Conservation (phyloP, 2,888 invertebrate genomes). For the Amphipoea lucens region DNA sequence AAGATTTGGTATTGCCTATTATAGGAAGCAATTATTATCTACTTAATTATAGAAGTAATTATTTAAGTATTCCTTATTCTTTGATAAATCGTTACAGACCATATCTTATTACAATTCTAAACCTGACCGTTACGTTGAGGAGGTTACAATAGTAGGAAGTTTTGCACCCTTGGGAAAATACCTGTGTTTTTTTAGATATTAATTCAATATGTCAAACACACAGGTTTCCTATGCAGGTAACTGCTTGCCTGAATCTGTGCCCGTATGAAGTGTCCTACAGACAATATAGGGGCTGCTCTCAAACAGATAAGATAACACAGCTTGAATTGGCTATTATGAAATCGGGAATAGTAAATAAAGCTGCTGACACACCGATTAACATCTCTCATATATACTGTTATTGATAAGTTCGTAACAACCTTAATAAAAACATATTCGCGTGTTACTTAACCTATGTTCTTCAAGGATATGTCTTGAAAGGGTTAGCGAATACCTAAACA, state of each 20-base stretch:
- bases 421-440: conserved; percentile 9
- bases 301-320: conserved; percentile 65
- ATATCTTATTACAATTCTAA: neutral
- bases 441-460: conserved; percentile 23
- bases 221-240: conserved; percentile 30
- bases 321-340: conserved; percentile 65
- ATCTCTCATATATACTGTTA: neutral
- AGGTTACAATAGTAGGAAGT: neutral
- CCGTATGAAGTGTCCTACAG: conserved; percentile 55
- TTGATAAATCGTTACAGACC: conserved; percentile 7
- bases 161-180: neutral
- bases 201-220: conserved; percentile 11
- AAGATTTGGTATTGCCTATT: neutral
- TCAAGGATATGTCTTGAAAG: conserved; percentile 39
- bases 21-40: neutral
- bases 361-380: conserved; percentile 43
- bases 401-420: conserved; percentile 4
- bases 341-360: conserved; percentile 52
- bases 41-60: neutral
- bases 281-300: conserved; percentile 61
- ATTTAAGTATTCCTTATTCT: neutral
- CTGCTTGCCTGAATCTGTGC: conserved; percentile 43
- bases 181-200: neutral
- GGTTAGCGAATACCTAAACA: conserved; percentile 35
- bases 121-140: neutral